A percentile compares a stretch with the other conserved stretches of the same genome.
phyloP scores from a whole-genome alignment of 2,113 vertebrate species.

The Chionomys nivalis region DNA sequence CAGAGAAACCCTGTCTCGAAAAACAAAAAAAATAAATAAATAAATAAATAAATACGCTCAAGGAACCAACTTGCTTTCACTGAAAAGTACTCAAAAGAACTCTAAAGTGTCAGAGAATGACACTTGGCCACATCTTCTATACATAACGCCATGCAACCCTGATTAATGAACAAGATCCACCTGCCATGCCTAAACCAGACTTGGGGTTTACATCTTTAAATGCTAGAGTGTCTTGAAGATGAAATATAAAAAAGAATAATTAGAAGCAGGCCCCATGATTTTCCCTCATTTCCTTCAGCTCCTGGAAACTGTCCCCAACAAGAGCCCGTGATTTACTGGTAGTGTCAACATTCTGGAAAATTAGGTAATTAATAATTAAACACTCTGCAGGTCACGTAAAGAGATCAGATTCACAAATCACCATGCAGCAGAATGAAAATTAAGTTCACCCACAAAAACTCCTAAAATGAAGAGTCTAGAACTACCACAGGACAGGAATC shows the following conservation, averaged over 20 bases:
- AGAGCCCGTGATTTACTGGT: conserved; percentile 23
- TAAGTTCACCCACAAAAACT: not conserved
- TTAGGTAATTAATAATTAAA: conserved; percentile 64
- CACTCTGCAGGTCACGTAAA: not conserved
- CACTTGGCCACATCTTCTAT: not conserved
- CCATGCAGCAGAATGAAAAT: not conserved
- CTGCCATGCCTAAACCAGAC: not conserved
- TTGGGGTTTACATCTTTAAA: not conserved
- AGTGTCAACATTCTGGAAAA: conserved; percentile 54
- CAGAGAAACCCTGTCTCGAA: too few relatives aligned
- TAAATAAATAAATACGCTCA: conserved; percentile 12
- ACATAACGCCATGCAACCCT: not conserved
- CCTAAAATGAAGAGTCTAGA: not conserved
- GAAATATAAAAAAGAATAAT: conserved; percentile 37
- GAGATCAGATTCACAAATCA: conserved; percentile 44
- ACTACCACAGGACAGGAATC: not conserved
- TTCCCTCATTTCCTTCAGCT: not conserved
- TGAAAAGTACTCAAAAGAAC: not conserved
- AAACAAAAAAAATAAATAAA: conserved; percentile 52
- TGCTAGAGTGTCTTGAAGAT: conserved; percentile 26
- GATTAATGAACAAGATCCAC: not conserved
- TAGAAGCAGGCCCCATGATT: conserved; percentile 47
- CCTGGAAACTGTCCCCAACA: not conserved
- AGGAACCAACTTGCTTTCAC: not conserved
- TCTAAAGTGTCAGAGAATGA: not conserved